A percentile compares a stretch with the other conserved stretches of the same genome.
Evolutionary conservation across 2,888 invertebrate species (phyloP).

Genomic region (Biston stratarius): DNA sequence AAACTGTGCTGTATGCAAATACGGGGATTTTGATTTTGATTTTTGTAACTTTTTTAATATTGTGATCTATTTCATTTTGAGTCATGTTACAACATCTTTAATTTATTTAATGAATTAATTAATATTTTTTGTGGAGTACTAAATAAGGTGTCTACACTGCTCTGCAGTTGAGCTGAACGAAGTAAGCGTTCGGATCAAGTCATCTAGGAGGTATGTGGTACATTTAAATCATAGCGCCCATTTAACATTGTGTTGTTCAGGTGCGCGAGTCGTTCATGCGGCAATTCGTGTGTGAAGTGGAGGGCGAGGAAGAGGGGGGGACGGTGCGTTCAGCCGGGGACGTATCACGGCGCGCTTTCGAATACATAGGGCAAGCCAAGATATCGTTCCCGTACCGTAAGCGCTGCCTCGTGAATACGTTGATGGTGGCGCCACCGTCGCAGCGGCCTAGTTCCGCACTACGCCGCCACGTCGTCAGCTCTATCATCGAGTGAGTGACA

Average conservation of each 20-base stretch:
- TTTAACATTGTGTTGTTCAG: conserved; percentile 61
- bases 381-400: conserved; percentile 90
- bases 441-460: conserved; percentile 92
- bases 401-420: conserved; percentile 92
- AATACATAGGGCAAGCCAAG: conserved; percentile 76
- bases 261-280: conserved; percentile 99
- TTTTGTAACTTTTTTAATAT: too few species aligned
- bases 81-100: too few species aligned
- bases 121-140: too few species aligned
- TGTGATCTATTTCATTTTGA: too few species aligned
- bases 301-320: conserved; percentile 91
- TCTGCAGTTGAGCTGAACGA: too few species aligned
- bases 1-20: too few species aligned
- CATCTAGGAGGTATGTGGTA: too few species aligned
- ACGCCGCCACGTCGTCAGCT: conserved; percentile 92
- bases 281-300: conserved; percentile 96
- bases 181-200: too few species aligned
- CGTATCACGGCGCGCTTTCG: conserved; percentile 72
- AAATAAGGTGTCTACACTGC: too few species aligned
- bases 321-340: conserved; percentile 57
- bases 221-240: too few species aligned
- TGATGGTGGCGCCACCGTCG: conserved; percentile 93
- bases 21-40: too few species aligned
- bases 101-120: too few species aligned
- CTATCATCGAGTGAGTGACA: conserved; percentile 93